phyloP scores from a whole-genome alignment of 2,888 invertebrate genomes.

The Dyspetes luteomarginatus region DNA sequence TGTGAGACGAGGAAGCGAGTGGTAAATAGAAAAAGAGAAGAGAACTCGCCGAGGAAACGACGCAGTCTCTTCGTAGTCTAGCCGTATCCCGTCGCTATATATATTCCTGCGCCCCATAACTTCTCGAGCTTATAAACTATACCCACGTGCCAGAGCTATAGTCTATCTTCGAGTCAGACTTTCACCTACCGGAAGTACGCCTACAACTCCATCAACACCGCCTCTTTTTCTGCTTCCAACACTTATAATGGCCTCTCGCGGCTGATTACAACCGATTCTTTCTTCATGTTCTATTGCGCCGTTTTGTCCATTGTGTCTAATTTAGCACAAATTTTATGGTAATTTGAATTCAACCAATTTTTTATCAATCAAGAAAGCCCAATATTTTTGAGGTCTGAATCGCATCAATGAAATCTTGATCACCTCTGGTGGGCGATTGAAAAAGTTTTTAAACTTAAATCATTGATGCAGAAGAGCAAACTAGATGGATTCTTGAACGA shows the following conservation, averaged over 20 bases:
- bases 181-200: conserved; percentile 75
- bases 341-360: background rate
- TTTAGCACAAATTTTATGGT: background rate
- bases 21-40: conserved; percentile 17
- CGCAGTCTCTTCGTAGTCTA: conserved; percentile 78
- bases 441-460: too few species aligned
- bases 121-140: conserved; percentile 61
- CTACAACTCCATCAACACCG: conserved; percentile 53
- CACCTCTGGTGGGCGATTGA: too few species aligned
- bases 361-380: background rate
- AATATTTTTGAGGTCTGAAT: background rate
- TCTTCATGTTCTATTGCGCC: background rate
- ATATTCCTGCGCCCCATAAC: conserved; percentile 32
- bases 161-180: conserved; percentile 73
- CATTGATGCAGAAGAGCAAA: too few species aligned
- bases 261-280: conserved; percentile 37
- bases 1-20: background rate
- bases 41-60: conserved; percentile 69
- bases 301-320: conserved; percentile 19
- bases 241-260: conserved; percentile 14
- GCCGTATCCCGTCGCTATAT: conserved; percentile 63
- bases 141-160: conserved; percentile 68
- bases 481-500: too few species aligned
- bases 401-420: background rate
- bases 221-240: conserved; percentile 28